phyloP scores from a whole-genome alignment of 37 sponge, comb jelly and placozoan species.

The Geodia barretti region DNA sequence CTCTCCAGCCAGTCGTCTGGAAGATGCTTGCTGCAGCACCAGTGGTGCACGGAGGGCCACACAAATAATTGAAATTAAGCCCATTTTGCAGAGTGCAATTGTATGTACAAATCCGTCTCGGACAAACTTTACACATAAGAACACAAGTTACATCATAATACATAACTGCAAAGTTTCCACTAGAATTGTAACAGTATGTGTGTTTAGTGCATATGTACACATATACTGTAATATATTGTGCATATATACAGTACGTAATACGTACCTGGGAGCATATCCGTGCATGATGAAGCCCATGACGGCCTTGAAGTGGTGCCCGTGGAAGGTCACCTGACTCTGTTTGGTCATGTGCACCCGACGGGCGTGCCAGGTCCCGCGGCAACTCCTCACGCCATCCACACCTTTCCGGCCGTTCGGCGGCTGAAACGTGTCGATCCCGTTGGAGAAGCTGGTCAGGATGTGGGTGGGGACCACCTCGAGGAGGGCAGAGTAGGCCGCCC shows the following conservation, averaged over 20 bases:
- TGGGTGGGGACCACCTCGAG: slow-evolving; percentile 77
- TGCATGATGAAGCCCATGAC: slow-evolving; percentile 92
- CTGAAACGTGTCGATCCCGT: slow-evolving; percentile 48
- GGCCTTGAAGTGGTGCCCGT: slow-evolving; percentile 91
- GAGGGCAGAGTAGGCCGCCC: slow-evolving; percentile 86
- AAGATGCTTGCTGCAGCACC: slow-evolving; percentile 78
- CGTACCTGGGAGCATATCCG: slow-evolving; percentile 82
- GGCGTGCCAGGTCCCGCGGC: slow-evolving; percentile 83
- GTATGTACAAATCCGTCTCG: not conserved
- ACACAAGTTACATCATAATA: not conserved
- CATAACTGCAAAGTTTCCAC: slow-evolving; percentile 4
- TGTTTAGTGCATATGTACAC: too few species aligned
- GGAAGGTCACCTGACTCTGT: slow-evolving; percentile 83
- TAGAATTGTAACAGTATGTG: not conserved
- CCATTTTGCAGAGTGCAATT: not conserved
- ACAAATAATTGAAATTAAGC: not conserved
- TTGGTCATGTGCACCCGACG: slow-evolving; percentile 80
- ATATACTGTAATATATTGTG: too few species aligned
- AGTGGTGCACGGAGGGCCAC: not conserved
- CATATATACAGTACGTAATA: too few species aligned
- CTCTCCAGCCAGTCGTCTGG: slow-evolving; percentile 96
- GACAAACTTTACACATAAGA: not conserved
- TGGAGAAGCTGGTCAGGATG: slow-evolving; percentile 70
- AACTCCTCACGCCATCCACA: slow-evolving; percentile 76
- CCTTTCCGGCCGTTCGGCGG: slow-evolving; percentile 80